Conservation (phyloP, 2,797 vertebrate species). For the Poecilia gillii region DNA sequence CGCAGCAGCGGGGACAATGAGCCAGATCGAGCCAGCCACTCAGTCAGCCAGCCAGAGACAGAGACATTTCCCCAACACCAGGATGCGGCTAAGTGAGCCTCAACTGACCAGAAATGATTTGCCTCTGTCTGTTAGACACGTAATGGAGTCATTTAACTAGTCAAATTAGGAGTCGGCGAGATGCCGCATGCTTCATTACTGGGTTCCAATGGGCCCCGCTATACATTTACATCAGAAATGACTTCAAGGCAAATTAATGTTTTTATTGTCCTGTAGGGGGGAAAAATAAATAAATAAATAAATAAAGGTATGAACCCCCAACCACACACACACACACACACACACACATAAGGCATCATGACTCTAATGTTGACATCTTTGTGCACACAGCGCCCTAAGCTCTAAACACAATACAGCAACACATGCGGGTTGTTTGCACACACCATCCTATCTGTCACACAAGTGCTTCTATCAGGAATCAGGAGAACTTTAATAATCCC, state of each 20-base stretch:
- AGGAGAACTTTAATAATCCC: conserved; percentile 40
- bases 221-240: conserved; percentile 99
- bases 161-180: conserved; percentile 99
- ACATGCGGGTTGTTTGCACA: conserved; percentile 62
- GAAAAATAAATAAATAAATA: conserved; percentile 15
- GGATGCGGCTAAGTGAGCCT: conserved; percentile 98
- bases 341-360: conserved; percentile 45
- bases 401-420: conserved; percentile 38
- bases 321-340: not conserved
- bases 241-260: conserved; percentile 99
- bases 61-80: conserved; percentile 94
- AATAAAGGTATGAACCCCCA: conserved; percentile 27
- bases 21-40: conserved; percentile 75
- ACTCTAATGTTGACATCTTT: conserved; percentile 33
- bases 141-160: conserved; percentile 99
- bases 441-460: conserved; percentile 38
- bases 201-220: conserved; percentile 98
- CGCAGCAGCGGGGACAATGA: conserved; percentile 51
- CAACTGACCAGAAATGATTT: conserved; percentile 99
- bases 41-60: conserved; percentile 84
- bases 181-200: conserved; percentile 99
- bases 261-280: conserved; percentile 91
- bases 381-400: conserved; percentile 39
- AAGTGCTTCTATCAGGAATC: conserved; percentile 31
- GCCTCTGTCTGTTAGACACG: conserved; percentile 99